These are phyloP conservation scores for Macrobrachium nipponense DNA, from an alignment of 1,140 invertebrate species.

Conservation along the genomic window DNA sequence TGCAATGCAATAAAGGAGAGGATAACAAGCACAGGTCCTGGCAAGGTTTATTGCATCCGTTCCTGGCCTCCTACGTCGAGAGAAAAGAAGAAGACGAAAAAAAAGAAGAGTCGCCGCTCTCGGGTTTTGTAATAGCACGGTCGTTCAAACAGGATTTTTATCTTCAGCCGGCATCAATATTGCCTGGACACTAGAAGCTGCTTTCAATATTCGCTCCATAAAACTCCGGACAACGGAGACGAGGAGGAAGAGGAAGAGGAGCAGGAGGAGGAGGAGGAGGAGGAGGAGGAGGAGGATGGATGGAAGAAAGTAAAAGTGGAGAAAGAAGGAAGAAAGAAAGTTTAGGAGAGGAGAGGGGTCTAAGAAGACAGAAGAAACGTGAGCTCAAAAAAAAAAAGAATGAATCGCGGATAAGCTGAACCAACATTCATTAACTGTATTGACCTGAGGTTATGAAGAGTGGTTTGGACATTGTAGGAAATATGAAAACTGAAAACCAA, in stretches of 20 bases:
- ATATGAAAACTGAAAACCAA: too few relatives aligned
- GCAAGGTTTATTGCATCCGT: conserved; percentile 13
- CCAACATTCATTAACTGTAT: too few relatives aligned
- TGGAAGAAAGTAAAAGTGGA: not conserved
- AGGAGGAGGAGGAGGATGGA: not conserved
- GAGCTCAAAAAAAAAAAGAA: too few relatives aligned
- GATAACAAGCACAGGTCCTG: not conserved
- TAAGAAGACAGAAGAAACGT: too few relatives aligned
- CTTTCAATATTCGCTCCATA: conserved; percentile 37
- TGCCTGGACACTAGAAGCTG: conserved; percentile 45
- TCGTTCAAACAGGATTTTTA: conserved; percentile 51
- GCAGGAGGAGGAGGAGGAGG: not conserved
- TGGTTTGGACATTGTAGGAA: too few relatives aligned
- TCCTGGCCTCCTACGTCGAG: not conserved
- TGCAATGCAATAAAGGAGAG: not conserved
- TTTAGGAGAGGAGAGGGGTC: not conserved
- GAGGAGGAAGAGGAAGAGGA: conserved; percentile 11
- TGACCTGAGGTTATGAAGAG: too few relatives aligned
- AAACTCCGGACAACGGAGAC: conserved; percentile 18
- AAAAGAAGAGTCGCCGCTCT: conserved; percentile 17
- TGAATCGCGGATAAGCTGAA: too few relatives aligned
- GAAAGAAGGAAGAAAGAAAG: not conserved
- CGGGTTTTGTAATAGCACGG: conserved; percentile 52
- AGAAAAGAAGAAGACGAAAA: conserved; percentile 22
- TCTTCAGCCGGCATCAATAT: conserved; percentile 46